Percentiles rank a stretch among this genome's conserved stretches.
These are phyloP conservation scores for Phenacoccus solenopsis DNA, from an alignment of 1,140 invertebrate species.

Conservation along the genomic window DNA sequence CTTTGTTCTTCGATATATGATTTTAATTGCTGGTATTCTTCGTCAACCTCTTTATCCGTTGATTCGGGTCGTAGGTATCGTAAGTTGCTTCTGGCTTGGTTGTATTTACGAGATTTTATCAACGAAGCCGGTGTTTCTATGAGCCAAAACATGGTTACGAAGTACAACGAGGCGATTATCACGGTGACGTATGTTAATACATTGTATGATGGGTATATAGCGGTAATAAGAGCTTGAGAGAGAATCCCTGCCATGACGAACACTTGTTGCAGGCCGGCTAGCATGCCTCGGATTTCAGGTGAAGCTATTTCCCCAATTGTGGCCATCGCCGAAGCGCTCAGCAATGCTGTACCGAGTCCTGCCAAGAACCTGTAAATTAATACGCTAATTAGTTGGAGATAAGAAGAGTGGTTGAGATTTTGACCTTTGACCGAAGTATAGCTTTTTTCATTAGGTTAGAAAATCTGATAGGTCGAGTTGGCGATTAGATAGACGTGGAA, in stretches of 20 bases:
- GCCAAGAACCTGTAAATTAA: neutral
- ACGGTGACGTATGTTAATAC: neutral
- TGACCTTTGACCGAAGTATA: too few species aligned
- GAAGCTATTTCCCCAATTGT: neutral
- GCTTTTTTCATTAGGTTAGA: too few species aligned
- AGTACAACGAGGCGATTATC: neutral
- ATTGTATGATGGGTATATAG: neutral
- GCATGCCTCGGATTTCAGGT: neutral
- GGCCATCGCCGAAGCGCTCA: neutral
- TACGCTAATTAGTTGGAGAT: too few species aligned
- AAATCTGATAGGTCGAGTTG: too few species aligned
- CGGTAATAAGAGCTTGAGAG: neutral
- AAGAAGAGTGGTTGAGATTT: too few species aligned
- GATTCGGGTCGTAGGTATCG: neutral
- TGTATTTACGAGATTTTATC: neutral
- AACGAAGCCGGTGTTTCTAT: neutral
- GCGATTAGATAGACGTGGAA: too few species aligned
- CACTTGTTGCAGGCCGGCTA: neutral
- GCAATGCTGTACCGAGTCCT: neutral
- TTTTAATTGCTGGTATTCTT: neutral
- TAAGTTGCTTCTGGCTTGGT: neutral
- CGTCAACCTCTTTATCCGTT: neutral
- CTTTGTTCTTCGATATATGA: neutral
- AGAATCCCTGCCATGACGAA: neutral
- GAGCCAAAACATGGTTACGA: neutral